Evolutionary conservation across 2,113 vertebrate genomes (phyloP).

Genomic region (Clupea harengus): DNA sequence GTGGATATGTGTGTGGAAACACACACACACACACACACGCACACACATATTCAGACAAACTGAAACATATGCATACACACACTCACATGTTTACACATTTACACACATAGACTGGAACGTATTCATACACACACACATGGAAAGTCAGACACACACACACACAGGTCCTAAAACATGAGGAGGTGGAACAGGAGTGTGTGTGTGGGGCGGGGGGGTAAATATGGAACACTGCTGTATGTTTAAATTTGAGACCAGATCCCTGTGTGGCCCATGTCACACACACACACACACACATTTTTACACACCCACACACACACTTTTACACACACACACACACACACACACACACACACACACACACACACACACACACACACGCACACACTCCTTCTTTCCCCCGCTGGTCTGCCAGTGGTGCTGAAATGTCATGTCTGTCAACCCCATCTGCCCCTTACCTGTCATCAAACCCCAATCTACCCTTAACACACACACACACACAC

Average conservation of each 20-base stretch:
- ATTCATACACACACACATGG: background rate
- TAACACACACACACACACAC: slow-evolving; percentile 11
- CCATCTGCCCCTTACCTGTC: slow-evolving; percentile 47
- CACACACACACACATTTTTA: background rate
- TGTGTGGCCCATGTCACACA: slow-evolving; percentile 28
- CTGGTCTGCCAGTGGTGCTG: slow-evolving; percentile 27
- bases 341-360: background rate
- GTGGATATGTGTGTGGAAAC: background rate
- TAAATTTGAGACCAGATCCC: slow-evolving; percentile 24
- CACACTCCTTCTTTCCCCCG: background rate
- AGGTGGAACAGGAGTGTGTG: too few species aligned
- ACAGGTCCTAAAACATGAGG: background rate
- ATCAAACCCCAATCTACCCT: slow-evolving; percentile 28
- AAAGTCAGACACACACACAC: background rate
- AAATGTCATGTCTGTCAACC: slow-evolving; percentile 51
- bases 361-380: background rate
- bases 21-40: background rate
- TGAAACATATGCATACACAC: background rate
- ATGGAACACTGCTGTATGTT: slow-evolving; percentile 41
- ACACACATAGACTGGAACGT: background rate
- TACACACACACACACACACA: slow-evolving; percentile 27
- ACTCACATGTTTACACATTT: background rate
- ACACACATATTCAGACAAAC: background rate
- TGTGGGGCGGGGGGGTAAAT: background rate
- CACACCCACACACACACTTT: slow-evolving; percentile 18